A percentile compares a stretch with the other conserved stretches of the same genome.
Evolutionary conservation across 2,888 invertebrate species (phyloP).

Genomic region (Hyposoter didymator): DNA sequence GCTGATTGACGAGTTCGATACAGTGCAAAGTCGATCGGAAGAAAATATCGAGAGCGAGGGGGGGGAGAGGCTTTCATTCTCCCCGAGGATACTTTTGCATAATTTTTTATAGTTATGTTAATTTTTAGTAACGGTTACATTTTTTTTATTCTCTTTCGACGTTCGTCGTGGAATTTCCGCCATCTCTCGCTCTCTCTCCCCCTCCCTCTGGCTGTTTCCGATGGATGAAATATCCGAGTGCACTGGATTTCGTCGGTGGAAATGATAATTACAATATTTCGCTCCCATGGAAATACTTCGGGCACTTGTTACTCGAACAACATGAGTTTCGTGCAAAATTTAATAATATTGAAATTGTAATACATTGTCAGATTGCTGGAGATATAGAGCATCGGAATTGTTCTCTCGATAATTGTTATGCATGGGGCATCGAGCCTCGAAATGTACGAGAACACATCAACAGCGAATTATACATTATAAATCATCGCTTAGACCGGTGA

Average conservation of each 20-base stretch:
- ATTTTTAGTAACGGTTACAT: slow-evolving; percentile 51
- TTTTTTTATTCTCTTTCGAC: slow-evolving; percentile 28
- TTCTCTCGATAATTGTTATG: slow-evolving; percentile 62
- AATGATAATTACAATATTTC: slow-evolving; percentile 8
- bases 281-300: background rate
- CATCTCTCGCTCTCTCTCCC: background rate
- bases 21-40: slow-evolving; percentile 61
- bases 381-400: slow-evolving; percentile 9
- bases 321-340: background rate
- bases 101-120: slow-evolving; percentile 63
- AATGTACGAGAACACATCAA: slow-evolving; percentile 50
- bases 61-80: slow-evolving; percentile 4
- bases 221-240: background rate
- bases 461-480: slow-evolving; percentile 72
- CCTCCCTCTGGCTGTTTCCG: background rate
- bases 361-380: background rate
- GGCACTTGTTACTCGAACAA: background rate
- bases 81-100: slow-evolving; percentile 55
- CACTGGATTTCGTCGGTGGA: background rate
- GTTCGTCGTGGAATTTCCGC: background rate
- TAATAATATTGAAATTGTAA: slow-evolving; percentile 3
- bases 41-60: slow-evolving; percentile 51
- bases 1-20: slow-evolving; percentile 69
- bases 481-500: slow-evolving; percentile 66
- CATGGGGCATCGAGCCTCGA: slow-evolving; percentile 60